These are phyloP conservation scores for Dolichotis patagonum DNA, from an alignment of 2,113 vertebrate species.

Conservation along the genomic window DNA sequence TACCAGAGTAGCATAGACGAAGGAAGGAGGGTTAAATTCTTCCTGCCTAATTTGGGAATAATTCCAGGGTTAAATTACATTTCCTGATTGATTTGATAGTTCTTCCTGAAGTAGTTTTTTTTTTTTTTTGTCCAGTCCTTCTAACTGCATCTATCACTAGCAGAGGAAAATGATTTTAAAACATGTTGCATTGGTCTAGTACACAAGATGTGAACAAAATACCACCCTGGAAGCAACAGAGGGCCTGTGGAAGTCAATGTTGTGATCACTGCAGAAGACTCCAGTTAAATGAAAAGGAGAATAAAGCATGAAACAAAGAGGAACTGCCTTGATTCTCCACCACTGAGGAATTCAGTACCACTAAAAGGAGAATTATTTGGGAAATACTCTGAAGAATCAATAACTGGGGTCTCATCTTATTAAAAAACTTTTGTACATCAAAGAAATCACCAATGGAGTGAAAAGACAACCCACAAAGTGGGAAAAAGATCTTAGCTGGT, in stretches of 20 bases:
- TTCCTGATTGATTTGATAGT: neutral
- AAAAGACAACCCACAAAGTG: neutral
- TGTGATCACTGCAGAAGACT: conserved; percentile 29
- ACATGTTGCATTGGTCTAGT: neutral
- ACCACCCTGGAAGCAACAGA: conserved; percentile 34
- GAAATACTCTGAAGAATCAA: neutral
- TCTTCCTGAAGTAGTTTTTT: neutral
- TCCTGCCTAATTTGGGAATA: neutral
- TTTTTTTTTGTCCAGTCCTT: neutral
- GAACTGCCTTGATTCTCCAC: neutral
- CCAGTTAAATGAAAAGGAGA: conserved; percentile 41
- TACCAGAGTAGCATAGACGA: neutral
- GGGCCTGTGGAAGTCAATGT: neutral
- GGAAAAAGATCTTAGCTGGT: neutral
- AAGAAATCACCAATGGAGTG: neutral
- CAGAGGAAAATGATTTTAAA: conserved; percentile 31
- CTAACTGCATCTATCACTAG: conserved; percentile 20
- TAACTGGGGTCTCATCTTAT: neutral
- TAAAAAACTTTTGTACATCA: neutral
- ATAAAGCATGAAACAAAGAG: neutral
- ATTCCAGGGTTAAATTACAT: neutral
- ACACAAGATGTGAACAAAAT: conserved; percentile 64
- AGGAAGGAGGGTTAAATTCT: neutral
- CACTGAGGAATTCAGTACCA: neutral
- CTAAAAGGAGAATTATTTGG: neutral